Evolutionary conservation across 2,797 vertebrate species (phyloP), one percentile per base, ranked within the genome.

Genomic region (Spondyliosoma cantharus): DNA sequence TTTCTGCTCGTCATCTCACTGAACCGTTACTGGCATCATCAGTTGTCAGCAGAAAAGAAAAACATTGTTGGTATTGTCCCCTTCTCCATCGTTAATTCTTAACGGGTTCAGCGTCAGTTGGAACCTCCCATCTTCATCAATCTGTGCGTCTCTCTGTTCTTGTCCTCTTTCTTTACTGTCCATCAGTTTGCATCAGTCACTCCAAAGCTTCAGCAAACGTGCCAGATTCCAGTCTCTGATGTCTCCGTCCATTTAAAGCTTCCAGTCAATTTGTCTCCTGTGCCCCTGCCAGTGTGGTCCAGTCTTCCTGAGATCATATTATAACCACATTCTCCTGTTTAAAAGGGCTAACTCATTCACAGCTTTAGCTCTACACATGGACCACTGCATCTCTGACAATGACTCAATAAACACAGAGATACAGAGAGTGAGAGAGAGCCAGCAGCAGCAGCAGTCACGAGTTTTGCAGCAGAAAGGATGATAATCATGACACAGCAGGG

Each of bases 391-490:
- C 93, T 90, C 94, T 88, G 12, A 82, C 78, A 6, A 79, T 88
- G 84, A 91, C 90, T 86, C 87, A 87, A 90, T 86, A 74, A 74
- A 87, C 79, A 90, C 74, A 84, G 64, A 70, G 20, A 64, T 48
- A 66, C 52, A 25, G 76, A 74, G 74, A 77, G 46, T 48, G 32
- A 75, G 63, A 32, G 7, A 15, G 54, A 78, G 80, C 59, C 67
- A 77, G 76, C 80, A 84, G 80, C 72, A 81, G 91, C 91, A 90
- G 82, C 76, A 94, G 90, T 93, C 94, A 94, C 94, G 92, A 84
- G 94, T 91, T 93, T 88, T 93, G 91, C 94, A 95, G 93, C 85
- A 94, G 93, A 84, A 82, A 82, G 86, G 90, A 93, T 93, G 89
- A 93, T 80, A 87, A 72, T 71, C 85, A 85, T 74, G 49, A 95